Conservation (phyloP, 2,113 vertebrate species). For the Thymallus thymallus region DNA sequence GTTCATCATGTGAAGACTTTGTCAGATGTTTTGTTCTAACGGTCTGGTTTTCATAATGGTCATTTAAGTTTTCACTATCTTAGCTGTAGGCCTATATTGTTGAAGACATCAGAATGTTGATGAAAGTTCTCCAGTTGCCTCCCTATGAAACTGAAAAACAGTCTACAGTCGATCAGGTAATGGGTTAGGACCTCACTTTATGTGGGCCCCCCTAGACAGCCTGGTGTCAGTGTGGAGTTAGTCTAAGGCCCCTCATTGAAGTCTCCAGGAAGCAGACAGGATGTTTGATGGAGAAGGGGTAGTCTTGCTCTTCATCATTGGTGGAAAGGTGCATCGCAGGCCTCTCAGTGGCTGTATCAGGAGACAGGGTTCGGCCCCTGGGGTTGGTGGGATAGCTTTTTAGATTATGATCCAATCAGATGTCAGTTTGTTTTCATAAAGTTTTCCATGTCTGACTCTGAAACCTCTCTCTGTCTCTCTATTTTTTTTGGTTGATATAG, state of each 20-base stretch:
- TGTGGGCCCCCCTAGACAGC: conserved; percentile 10
- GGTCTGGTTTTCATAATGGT: no score
- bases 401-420: conserved; percentile 22
- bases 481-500: no score
- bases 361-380: neutral
- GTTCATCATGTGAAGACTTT: no score
- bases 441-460: conserved; percentile 43
- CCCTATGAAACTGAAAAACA: neutral
- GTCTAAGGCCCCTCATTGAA: conserved; percentile 35
- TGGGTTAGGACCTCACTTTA: conserved; percentile 8
- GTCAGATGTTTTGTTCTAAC: no score
- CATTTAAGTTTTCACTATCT: no score
- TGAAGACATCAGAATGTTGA: neutral
- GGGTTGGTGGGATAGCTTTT: conserved; percentile 18
- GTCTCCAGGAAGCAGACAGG: conserved; percentile 42
- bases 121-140: conserved; percentile 1
- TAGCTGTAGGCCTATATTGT: no score
- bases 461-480: conserved; percentile 20
- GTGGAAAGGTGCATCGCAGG: neutral
- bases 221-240: conserved; percentile 37
- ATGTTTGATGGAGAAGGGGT: conserved; percentile 39
- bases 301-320: conserved; percentile 32
- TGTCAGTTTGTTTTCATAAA: conserved; percentile 45
- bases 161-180: neutral
- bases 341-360: conserved; percentile 15